Conservation (phyloP, 1,140 invertebrate species). For the Gryllus bimaculatus region DNA sequence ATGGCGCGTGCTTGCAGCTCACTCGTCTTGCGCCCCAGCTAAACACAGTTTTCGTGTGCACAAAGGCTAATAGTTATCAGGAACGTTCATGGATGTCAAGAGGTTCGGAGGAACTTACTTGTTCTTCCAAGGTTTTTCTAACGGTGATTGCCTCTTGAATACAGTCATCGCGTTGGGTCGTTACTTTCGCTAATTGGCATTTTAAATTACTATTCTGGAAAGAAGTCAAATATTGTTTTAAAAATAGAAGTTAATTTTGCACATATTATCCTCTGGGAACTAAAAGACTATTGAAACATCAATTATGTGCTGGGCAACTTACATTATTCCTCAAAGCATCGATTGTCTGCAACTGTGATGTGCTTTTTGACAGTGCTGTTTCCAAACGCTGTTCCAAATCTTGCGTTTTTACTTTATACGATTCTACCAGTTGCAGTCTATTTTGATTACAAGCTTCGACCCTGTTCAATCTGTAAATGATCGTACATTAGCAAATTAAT, state of each 20-base stretch:
- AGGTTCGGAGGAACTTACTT: background rate
- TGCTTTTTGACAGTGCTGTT: background rate
- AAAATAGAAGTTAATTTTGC: too few species aligned
- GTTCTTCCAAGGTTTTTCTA: background rate
- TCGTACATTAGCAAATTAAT: too few species aligned
- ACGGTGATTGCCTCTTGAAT: background rate
- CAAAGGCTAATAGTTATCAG: background rate
- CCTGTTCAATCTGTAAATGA: background rate
- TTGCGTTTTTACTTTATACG: background rate
- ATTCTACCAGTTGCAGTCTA: background rate
- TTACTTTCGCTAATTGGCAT: background rate
- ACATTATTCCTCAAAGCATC: background rate
- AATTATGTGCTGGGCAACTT: background rate
- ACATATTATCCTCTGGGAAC: too few species aligned
- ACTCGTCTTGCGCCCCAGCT: background rate
- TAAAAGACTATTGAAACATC: too few species aligned
- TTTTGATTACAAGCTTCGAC: background rate
- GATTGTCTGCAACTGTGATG: background rate
- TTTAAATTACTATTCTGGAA: background rate
- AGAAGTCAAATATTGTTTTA: background rate
- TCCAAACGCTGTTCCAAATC: background rate
- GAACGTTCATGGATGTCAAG: background rate
- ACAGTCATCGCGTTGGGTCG: background rate
- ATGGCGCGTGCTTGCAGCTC: background rate
- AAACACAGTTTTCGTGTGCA: background rate